Base-by-base conservation (phyloP, 2,888 invertebrate species). In the Agonopterix arenella region DNA sequence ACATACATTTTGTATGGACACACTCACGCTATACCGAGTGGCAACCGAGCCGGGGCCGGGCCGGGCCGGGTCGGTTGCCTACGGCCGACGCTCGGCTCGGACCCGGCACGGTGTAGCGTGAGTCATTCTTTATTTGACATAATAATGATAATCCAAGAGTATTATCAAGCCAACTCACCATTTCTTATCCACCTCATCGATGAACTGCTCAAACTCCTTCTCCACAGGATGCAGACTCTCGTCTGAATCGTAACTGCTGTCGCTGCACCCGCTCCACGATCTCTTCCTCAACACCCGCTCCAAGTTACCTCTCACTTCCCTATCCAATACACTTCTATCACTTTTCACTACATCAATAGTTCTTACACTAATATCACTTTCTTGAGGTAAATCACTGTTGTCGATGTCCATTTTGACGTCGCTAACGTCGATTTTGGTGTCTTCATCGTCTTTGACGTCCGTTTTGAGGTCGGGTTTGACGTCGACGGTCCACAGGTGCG, bases 111-210 rank as follows among this genome's bases (percentile, higher is more conserved):
- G n/a, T n/a, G n/a, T n/a, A n/a, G n/a, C n/a, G n/a, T n/a, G n/a
- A n/a, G n/a, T n/a, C n/a, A n/a, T n/a, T n/a, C n/a, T n/a, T n/a
- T n/a, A n/a, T n/a, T n/a, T n/a, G n/a, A n/a, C n/a, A n/a, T n/a
- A n/a, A n/a, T n/a, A n/a, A n/a, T n/a, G n/a, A n/a, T n/a, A n/a
- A n/a, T 18, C 18, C 18, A 4, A 18, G 18, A 28, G 4, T 28
- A 28, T 28, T 28, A 28, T 28, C 5, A 28, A 28, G 28, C n/a
- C 10, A 42, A 71, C 86, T 80, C 58, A 89, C 89, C 89, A 89
- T 77, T 86, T 84, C 61, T 76, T 79, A 64, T 82, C 79, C 49
- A 90, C 86, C 52, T 89, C 86, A 48, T 79, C 73, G 58, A 86
- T 78, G 44, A 89, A 85, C 63, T 73, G 71, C 57, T 83, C 81